phyloP scores from a whole-genome alignment of 1,140 invertebrate genomes.

The Hetaerina americana region DNA sequence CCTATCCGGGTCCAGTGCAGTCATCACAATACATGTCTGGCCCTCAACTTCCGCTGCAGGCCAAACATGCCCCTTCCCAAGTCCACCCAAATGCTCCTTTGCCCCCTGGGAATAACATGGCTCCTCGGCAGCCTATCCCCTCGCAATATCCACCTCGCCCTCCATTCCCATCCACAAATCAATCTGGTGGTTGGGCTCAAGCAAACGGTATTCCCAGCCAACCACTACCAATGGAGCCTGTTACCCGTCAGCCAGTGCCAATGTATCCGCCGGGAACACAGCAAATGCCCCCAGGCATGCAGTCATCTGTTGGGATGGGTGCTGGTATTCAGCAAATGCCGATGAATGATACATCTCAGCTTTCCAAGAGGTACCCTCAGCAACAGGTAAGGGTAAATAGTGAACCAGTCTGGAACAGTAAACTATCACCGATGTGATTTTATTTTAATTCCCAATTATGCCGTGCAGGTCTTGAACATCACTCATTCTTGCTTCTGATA shows the following conservation, averaged over 20 bases:
- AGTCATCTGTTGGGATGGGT: background rate
- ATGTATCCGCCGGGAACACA: background rate
- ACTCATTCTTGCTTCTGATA: no score
- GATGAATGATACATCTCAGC: background rate
- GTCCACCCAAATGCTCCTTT: no score
- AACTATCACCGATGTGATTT: no score
- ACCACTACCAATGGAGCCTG: background rate
- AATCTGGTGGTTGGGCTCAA: background rate
- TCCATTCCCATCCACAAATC: background rate
- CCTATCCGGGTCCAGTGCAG: background rate
- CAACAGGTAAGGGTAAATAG: no score
- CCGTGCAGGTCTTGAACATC: no score
- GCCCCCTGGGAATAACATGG: background rate
- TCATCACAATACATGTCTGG: background rate
- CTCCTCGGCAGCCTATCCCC: background rate
- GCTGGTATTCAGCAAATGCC: background rate
- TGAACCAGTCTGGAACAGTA: no score
- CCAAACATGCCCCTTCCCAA: no score
- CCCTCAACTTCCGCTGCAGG: background rate
- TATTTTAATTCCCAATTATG: no score
- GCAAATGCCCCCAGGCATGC: background rate
- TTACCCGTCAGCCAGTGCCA: background rate
- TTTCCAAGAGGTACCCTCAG: slow-evolving; percentile 8
- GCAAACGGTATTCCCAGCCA: background rate
- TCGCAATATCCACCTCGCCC: background rate